These are phyloP conservation scores for Tenthredo notha DNA, from an alignment of 2,888 invertebrate genomes.

Conservation along the genomic window DNA sequence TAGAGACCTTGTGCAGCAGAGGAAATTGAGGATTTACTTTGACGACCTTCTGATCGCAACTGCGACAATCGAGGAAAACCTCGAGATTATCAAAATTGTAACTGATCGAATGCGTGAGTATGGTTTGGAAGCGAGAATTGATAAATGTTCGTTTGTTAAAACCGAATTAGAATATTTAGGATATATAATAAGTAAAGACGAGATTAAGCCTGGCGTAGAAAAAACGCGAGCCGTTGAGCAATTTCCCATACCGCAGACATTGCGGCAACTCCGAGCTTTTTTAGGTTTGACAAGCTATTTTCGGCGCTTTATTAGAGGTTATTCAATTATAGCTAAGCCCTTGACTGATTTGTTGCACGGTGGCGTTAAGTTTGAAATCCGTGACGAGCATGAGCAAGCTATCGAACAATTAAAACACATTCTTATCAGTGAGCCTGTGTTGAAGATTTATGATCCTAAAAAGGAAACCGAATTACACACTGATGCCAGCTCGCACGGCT, in stretches of 20 bases:
- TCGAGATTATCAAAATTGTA: slow-evolving; percentile 6
- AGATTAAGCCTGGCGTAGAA: background rate
- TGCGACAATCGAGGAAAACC: slow-evolving; percentile 20
- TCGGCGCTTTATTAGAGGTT: slow-evolving; percentile 44
- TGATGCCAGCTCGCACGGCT: slow-evolving; percentile 57
- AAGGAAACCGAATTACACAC: slow-evolving; percentile 58
- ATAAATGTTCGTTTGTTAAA: slow-evolving; percentile 23
- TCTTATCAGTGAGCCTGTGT: slow-evolving; percentile 57
- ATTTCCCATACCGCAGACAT: slow-evolving; percentile 11
- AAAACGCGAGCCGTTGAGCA: slow-evolving; percentile 21
- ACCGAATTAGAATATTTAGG: slow-evolving; percentile 26
- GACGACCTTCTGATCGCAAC: slow-evolving; percentile 38
- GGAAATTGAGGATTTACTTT: slow-evolving; percentile 36
- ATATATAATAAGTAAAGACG: slow-evolving; percentile 2
- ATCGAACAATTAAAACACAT: slow-evolving; percentile 52
- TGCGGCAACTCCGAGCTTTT: slow-evolving; percentile 82
- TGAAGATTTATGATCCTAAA: slow-evolving; percentile 59
- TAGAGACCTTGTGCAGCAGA: slow-evolving; percentile 30
- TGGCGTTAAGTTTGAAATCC: slow-evolving; percentile 47
- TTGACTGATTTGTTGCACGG: slow-evolving; percentile 53
- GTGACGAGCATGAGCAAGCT: slow-evolving; percentile 11
- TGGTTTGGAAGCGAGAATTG: slow-evolving; percentile 1
- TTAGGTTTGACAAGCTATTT: slow-evolving; percentile 45
- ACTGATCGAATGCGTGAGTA: slow-evolving; percentile 11
- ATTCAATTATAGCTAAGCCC: slow-evolving; percentile 50